Evolutionary conservation across 2,113 vertebrate species (phyloP).

Genomic region (Podocnemis expansa): DNA sequence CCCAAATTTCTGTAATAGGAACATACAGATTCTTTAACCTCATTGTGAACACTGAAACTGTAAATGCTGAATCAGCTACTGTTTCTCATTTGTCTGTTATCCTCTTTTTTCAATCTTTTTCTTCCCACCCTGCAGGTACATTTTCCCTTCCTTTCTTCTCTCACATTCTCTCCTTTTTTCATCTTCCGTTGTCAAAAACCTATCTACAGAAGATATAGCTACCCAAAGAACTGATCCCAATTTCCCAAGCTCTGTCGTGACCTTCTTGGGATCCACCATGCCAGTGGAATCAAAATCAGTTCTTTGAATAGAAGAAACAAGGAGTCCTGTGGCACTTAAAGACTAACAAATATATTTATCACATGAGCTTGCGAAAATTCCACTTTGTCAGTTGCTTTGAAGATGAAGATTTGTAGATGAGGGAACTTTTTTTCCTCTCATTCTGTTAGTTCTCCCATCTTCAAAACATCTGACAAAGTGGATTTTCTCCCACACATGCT

Average conservation of each 20-base stretch:
- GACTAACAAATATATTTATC: no score
- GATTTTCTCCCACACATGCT: no score
- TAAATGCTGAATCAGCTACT: not conserved
- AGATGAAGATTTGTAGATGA: no score
- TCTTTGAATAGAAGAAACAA: not conserved
- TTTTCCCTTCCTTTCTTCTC: not conserved
- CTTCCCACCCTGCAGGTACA: not conserved
- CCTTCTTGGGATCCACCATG: constrained; percentile 27
- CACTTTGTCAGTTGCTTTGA: no score
- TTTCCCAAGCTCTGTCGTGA: not conserved
- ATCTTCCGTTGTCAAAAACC: not conserved
- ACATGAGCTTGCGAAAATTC: no score
- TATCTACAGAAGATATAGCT: not conserved
- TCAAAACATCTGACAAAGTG: no score
- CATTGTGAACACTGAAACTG: not conserved
- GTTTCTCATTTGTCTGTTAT: not conserved
- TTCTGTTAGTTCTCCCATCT: no score
- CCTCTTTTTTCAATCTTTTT: not conserved
- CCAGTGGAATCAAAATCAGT: not conserved
- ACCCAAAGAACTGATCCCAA: constrained; percentile 23
- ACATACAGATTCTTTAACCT: not conserved
- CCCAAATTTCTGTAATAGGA: not conserved
- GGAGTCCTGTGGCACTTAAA: no score
- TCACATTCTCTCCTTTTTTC: not conserved
- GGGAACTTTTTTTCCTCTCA: no score